A percentile compares a stretch with the other conserved stretches of the same genome.
Conservation (phyloP, 2,888 invertebrate genomes). For the Dimorphilus gyrociliatus region DNA sequence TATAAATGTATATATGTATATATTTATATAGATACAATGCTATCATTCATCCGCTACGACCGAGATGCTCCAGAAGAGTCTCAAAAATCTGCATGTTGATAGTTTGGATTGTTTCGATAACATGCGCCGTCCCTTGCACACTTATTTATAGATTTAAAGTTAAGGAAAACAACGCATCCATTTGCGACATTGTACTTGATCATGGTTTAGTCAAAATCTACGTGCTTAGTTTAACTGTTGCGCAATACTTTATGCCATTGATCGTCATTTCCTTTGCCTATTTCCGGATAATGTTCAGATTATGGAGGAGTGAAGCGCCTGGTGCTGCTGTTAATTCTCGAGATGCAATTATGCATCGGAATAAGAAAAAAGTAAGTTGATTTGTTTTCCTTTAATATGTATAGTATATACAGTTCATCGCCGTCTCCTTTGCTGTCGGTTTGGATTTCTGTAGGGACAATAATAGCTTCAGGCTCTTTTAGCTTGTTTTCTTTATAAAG, state of each 20-base stretch:
- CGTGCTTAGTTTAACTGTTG: constrained; percentile 30
- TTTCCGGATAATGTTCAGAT: constrained; percentile 56
- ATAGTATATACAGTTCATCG: not conserved
- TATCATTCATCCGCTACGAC: constrained; percentile 43
- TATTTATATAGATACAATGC: no score
- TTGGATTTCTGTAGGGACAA: no score
- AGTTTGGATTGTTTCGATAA: constrained; percentile 55
- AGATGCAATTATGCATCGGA: constrained; percentile 60
- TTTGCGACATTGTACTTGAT: constrained; percentile 3
- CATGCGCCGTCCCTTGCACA: constrained; percentile 47
- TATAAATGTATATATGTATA: no score
- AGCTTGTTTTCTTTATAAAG: no score
- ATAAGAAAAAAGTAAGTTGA: constrained; percentile 57
- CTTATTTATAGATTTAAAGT: constrained; percentile 16
- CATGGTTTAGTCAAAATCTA: constrained; percentile 27
- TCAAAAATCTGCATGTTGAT: constrained; percentile 55
- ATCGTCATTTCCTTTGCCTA: constrained; percentile 66
- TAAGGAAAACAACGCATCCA: constrained; percentile 1
- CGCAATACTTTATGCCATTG: constrained; percentile 59
- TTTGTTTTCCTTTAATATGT: not conserved
- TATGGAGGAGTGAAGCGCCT: constrained; percentile 63
- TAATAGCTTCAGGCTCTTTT: no score
- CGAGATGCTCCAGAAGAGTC: constrained; percentile 50
- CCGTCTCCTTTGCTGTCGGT: not conserved
- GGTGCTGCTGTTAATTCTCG: constrained; percentile 60